Evolutionary conservation across 2,113 vertebrate genomes (phyloP).

Genomic region (Poeciliopsis occidentalis): DNA sequence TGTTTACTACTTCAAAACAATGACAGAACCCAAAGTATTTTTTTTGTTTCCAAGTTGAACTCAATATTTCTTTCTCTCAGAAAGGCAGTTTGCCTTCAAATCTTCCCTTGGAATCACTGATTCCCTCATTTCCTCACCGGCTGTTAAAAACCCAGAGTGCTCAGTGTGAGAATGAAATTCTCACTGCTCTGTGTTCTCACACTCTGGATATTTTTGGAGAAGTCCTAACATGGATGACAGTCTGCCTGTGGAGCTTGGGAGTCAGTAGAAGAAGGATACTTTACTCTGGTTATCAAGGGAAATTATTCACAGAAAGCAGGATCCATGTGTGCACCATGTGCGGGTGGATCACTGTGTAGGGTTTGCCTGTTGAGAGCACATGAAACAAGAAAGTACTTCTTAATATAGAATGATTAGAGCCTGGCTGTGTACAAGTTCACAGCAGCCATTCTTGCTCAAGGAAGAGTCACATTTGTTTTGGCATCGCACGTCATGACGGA

Average conservation of each 20-base stretch:
- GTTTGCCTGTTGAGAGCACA: no score
- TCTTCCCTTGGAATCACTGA: background rate
- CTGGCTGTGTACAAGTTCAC: no score
- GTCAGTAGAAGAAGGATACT: background rate
- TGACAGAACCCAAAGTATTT: background rate
- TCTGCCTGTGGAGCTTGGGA: conserved; percentile 2
- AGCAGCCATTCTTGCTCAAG: background rate
- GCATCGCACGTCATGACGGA: background rate
- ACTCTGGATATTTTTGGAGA: conserved; percentile 8
- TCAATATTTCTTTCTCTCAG: background rate
- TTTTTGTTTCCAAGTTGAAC: background rate
- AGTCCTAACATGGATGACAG: conserved; percentile 26
- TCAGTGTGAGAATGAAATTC: conserved; percentile 5
- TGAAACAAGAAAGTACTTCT: background rate
- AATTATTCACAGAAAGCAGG: background rate
- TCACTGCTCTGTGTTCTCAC: conserved; percentile 1
- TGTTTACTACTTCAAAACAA: background rate
- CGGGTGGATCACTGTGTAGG: background rate
- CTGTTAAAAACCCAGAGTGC: background rate
- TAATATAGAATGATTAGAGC: background rate
- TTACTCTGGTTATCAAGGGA: background rate
- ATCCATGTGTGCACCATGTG: background rate
- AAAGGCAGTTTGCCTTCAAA: background rate
- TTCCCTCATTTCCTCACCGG: background rate
- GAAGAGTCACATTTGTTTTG: background rate